Evolutionary conservation across 2,797 vertebrate species (phyloP).

Genomic region (Cephalopachus bancanus): DNA sequence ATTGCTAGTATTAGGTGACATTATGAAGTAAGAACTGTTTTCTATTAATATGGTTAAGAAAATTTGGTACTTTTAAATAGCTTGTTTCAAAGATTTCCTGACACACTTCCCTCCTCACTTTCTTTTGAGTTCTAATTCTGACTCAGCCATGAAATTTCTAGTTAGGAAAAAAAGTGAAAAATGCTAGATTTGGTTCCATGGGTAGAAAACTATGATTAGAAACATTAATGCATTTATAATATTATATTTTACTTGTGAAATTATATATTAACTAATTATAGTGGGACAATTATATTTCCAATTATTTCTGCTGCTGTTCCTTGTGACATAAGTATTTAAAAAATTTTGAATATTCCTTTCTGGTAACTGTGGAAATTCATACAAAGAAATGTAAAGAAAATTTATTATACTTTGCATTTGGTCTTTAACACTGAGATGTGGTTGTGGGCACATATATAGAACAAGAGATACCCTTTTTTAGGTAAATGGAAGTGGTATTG

Average conservation of each 20-base stretch:
- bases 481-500: background rate
- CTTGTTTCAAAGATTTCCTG: slow-evolving; percentile 44
- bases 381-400: slow-evolving; percentile 23
- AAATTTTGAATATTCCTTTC: background rate
- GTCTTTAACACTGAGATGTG: background rate
- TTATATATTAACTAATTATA: slow-evolving; percentile 52
- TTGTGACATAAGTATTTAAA: slow-evolving; percentile 4
- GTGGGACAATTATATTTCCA: slow-evolving; percentile 6
- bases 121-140: slow-evolving; percentile 58
- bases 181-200: slow-evolving; percentile 1
- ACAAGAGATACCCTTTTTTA: background rate
- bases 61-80: slow-evolving; percentile 47
- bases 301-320: background rate
- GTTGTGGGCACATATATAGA: background rate
- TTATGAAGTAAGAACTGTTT: slow-evolving; percentile 40
- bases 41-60: slow-evolving; percentile 65
- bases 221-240: background rate
- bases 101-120: slow-evolving; percentile 42
- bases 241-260: slow-evolving; percentile 1
- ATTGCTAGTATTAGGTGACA: background rate
- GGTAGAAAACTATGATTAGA: slow-evolving; percentile 33
- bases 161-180: slow-evolving; percentile 22
- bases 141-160: slow-evolving; percentile 61
- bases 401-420: background rate
- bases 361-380: background rate